Evolutionary conservation across 1,140 invertebrate genomes (phyloP), one percentile per base, ranked within the genome.

Genomic region (Habropoda laboriosa): DNA sequence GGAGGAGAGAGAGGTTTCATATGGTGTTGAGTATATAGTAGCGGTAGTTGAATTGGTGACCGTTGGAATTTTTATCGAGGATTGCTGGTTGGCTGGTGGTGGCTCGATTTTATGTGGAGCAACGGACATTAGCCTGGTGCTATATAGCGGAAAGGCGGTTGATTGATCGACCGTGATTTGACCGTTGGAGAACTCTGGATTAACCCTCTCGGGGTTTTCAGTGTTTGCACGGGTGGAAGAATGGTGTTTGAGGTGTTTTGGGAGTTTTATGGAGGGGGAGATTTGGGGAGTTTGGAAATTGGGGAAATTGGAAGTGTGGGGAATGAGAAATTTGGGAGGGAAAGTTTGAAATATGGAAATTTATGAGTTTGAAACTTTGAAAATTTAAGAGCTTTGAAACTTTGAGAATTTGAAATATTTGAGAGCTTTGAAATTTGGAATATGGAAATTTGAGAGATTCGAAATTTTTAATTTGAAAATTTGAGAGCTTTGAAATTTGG

Each of bases 51-150:
- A n/a, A 24, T 18, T 4, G 58, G 27, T 13, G 81, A 80, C 83
- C 82, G 83, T 85, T 85, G 40, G 64, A 51, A 55, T 47, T 57
- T 64, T 57, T 27, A 47, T 45, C 42, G 67, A 71, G 76, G 53
- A 40, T 6, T 32, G 63, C 27, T 40, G n/a, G n/a, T 73, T 49
- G 60, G 57, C 30, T 72, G 55, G 51, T 57, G 32, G 35, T 53
- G 24, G 40, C 40, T 58, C 71, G 51, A 85, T 81, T 66, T 86
- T 79, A 85, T 79, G 55, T 70, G 58, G 83, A 79, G 68, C 74
- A 74, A 71, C 67, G 40, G 32, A 10, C 45, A 27, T 4, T 3
- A 16, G 12, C 2, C 30, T n/a, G 30, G n/a, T n/a, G n/a, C n/a
- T n/a, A 61, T 24, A 24, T 40, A 5, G 60, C 1, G 10, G 6